phyloP scores from a whole-genome alignment of 2,888 invertebrate species.

The Cybosia mesomella region DNA sequence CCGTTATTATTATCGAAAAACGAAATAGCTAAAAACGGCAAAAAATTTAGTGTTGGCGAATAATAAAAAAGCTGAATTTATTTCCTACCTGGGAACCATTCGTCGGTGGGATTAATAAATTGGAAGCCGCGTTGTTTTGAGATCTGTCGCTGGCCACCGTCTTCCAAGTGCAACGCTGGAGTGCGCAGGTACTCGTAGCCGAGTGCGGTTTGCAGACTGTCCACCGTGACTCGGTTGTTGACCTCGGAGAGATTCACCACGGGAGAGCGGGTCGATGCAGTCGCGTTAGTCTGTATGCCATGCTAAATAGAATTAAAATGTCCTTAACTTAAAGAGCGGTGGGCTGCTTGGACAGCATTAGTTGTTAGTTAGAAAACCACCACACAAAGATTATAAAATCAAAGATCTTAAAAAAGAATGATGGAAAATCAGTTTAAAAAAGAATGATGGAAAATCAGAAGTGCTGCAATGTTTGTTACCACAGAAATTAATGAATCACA shows the following conservation, averaged over 20 bases:
- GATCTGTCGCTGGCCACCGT: conserved; percentile 91
- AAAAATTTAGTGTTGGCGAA: too few relatives aligned
- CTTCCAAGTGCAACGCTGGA: conserved; percentile 88
- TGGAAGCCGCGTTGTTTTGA: conserved; percentile 94
- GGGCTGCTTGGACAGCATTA: conserved; percentile 54
- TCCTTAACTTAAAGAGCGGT: conserved; percentile 71
- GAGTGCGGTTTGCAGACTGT: conserved; percentile 91
- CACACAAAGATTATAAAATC: conserved; percentile 21
- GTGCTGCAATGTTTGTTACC: conserved; percentile 19
- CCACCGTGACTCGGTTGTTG: conserved; percentile 90
- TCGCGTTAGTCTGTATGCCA: conserved; percentile 94
- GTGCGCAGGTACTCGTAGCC: conserved; percentile 95
- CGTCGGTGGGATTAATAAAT: conserved; percentile 94
- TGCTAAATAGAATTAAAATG: conserved; percentile 88
- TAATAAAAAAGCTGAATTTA: neutral
- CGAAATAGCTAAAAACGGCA: too few relatives aligned
- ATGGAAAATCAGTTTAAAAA: too few relatives aligned
- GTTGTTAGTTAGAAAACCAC: conserved; percentile 39
- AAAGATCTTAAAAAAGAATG: neutral
- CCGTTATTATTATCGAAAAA: too few relatives aligned
- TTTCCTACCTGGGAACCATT: conserved; percentile 93
- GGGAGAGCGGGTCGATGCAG: conserved; percentile 92
- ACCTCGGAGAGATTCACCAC: conserved; percentile 94
- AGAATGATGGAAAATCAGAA: neutral
- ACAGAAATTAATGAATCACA: conserved; percentile 65